Evolutionary conservation across 2,888 invertebrate species (phyloP), one percentile per base, ranked within the genome.

Genomic region (Drosophila bunnanda): DNA sequence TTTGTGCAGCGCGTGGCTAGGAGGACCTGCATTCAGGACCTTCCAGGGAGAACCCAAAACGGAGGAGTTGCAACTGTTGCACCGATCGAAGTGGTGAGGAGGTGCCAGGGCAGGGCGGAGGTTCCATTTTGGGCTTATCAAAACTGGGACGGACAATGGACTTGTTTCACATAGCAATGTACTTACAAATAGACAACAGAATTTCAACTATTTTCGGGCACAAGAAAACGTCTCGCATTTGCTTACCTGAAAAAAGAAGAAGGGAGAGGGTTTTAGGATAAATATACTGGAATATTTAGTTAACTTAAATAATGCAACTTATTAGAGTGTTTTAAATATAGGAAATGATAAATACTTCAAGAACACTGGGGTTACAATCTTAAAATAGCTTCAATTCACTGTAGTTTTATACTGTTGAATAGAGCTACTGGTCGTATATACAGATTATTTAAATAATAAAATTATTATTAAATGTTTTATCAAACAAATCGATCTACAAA

Each of bases 181-280:
- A 75, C 71, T 66, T 39, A 75, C 67, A 58, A 38, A 38, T 28
- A 17, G 20, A 28, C 69, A 25, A 22, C 22, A 7, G 17, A 53
- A 32, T 36, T 17, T 17, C 8, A 10, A 43, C 22, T 28, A 22
- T 7, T 67, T 32, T 25, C 17, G 7, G 34, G 8, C 22, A 25
- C 15, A 32, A 32, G 17, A 17, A 17, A 22, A 15, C 13, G 20
- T 22, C 48, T 15, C 10, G 32, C 32, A 32, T 56, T 20, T 71
- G 83, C 89, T 83, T 83, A 83, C 89, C 83, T 83, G 69, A 1
- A 83, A 83, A 8, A 34, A 81, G 10, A 60, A 44, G 32, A 34
- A 22, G 38, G 12, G 39, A 3, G 50, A n/a, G 13, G n/a, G n/a
- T 54, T 52, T 15, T 5, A 30, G 12, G 12, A 38, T 30, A 38